Percentiles rank a stretch among this genome's conserved stretches.
Conservation (phyloP, 2,113 vertebrate genomes). For the Aramus guarauna region DNA sequence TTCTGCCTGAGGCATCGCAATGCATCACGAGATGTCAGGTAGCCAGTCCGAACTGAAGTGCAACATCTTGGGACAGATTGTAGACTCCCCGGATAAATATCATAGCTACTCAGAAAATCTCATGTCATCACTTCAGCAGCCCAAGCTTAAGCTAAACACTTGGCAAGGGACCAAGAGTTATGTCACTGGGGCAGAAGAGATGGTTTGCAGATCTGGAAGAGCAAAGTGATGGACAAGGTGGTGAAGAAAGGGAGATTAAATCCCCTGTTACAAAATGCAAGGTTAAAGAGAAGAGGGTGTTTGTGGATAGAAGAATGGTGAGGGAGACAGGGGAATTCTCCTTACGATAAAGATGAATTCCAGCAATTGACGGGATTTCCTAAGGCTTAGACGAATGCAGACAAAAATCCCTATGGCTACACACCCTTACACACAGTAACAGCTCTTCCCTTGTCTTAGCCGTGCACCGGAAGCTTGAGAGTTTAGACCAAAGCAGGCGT, state of each 20-base stretch:
- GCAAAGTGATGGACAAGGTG: constrained; percentile 31
- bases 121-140: constrained; percentile 7
- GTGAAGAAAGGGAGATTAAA: neutral
- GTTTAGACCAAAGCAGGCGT: neutral
- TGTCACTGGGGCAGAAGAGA: neutral
- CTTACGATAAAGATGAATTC: neutral
- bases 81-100: neutral
- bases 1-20: neutral
- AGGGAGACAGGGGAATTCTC: neutral
- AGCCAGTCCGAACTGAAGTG: neutral
- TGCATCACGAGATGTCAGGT: neutral
- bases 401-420: neutral
- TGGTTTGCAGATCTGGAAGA: neutral
- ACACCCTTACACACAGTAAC: neutral
- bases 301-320: neutral
- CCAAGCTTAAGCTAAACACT: neutral
- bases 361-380: neutral
- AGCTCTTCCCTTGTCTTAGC: neutral
- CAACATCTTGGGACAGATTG: neutral
- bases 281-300: neutral
- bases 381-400: neutral
- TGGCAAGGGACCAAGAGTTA: constrained; percentile 2
- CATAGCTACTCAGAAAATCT: neutral
- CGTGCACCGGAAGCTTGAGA: neutral
- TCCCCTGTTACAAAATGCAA: neutral